Conservation (phyloP, 2,888 invertebrate species). For the Celastrina argiolus region DNA sequence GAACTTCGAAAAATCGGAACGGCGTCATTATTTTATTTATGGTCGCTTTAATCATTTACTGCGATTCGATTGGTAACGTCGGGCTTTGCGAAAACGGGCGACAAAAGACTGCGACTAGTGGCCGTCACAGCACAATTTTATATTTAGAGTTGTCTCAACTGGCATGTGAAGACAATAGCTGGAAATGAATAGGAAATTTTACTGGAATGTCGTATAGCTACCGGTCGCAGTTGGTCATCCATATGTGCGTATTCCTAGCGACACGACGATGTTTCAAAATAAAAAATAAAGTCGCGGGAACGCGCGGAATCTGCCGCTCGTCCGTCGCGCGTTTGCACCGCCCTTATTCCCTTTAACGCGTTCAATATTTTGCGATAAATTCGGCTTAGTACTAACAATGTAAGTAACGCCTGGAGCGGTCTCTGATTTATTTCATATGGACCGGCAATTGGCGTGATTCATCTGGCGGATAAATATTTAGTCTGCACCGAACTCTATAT, state of each 20-base stretch:
- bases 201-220: too few relatives aligned
- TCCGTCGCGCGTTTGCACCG: background rate
- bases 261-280: too few relatives aligned
- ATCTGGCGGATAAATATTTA: slow-evolving; percentile 34
- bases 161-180: too few relatives aligned
- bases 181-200: too few relatives aligned
- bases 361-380: slow-evolving; percentile 19
- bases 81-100: background rate
- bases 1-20: background rate
- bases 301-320: too few relatives aligned
- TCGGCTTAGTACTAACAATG: slow-evolving; percentile 24
- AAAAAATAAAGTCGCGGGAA: too few relatives aligned
- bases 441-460: slow-evolving; percentile 60
- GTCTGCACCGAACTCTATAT: slow-evolving; percentile 33
- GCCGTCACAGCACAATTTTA: background rate
- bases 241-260: too few relatives aligned
- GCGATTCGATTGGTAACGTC: slow-evolving; percentile 10
- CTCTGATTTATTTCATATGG: slow-evolving; percentile 61
- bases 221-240: too few relatives aligned
- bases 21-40: slow-evolving; percentile 16
- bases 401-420: slow-evolving; percentile 33
- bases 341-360: background rate
- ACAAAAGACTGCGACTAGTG: background rate
- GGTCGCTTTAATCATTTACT: slow-evolving; percentile 15
- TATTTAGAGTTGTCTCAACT: too few relatives aligned